Evolutionary conservation across 2,113 vertebrate genomes (phyloP).

Genomic region (Eupsittula cactorum): DNA sequence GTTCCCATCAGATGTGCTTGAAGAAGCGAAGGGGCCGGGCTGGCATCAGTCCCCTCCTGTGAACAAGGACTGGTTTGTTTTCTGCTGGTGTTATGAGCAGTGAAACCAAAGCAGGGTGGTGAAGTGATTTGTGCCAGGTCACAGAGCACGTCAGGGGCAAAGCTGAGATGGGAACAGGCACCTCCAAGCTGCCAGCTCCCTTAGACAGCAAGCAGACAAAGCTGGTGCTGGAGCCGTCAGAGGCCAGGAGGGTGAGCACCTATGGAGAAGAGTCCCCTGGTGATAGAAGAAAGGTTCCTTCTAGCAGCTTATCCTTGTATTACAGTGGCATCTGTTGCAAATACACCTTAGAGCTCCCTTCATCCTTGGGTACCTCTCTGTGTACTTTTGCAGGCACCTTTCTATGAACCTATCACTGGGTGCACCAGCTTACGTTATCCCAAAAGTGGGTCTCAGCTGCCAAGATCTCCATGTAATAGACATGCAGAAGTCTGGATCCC

Average conservation of each 20-base stretch:
- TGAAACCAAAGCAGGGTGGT: neutral
- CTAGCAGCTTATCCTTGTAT: neutral
- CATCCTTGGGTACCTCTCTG: neutral
- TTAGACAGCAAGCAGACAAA: fast-evolving
- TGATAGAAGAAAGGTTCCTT: neutral
- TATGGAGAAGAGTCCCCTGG: neutral
- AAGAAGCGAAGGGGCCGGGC: neutral
- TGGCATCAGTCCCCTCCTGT: neutral
- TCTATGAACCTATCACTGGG: neutral
- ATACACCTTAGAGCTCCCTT: neutral
- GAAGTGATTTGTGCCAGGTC: slow-evolving; percentile 30
- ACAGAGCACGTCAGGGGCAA: neutral
- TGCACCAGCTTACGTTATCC: neutral
- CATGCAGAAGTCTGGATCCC: neutral
- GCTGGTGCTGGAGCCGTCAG: neutral
- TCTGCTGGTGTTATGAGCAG: neutral
- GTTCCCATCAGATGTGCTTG: slow-evolving; percentile 10
- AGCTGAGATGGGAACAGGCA: neutral
- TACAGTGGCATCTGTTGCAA: neutral
- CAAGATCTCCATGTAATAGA: neutral
- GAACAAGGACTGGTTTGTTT: slow-evolving; percentile 38
- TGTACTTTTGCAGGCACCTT: neutral
- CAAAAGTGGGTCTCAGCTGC: neutral
- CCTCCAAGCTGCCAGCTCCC: neutral
- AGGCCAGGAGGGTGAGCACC: neutral